Base-by-base conservation (phyloP, 2,113 vertebrate genomes). In the Lycaon pictus region DNA sequence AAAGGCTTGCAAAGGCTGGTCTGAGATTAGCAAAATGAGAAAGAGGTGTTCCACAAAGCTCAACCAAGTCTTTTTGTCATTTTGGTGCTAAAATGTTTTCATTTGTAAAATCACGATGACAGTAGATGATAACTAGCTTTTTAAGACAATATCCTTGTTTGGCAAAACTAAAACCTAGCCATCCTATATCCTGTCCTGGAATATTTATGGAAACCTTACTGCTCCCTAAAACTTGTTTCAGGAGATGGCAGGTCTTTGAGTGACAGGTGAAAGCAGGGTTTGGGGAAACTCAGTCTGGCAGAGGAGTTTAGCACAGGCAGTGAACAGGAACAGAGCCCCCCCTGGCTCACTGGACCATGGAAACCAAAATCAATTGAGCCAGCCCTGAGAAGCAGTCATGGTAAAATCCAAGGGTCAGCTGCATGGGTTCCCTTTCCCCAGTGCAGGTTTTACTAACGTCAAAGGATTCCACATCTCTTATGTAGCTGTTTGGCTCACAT, bases 391-490 rank as follows among this genome's bases (percentile, higher is more conserved):
- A 69, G 92, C 69, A 35, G 97, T 96, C 92, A 93, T 20, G 95
- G 97, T 48, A 43, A 43, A 93, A 96, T 93, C 92, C 48, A 62
- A 80, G 80, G 92, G 48, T 96, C 92, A 96, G 98, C 97, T 95
- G 97, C 96, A 63, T 93, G 88, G 92, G 77, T 4, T 91, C 93
- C 89, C 72, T 82, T 76, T 69, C 62, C 72, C 89, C 72, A 67
- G 1, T 13, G 82, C 88, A 93, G 93, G 93, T 94, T 85, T 97
- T 72, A 88, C 76, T 92, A 88, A 96, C 96, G 96, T 98, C 97
- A 97, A 90, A 98, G 96, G 85, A 94, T 97, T 97, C 97, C 98
- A 90, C 25, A 16, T 76, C 95, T 97, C 96, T 95, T 93, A 97
- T 51, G 95, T 88, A 93, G 93, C 65, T 63, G 32, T 77, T 93